These are phyloP conservation scores for Plusia festucae DNA, from an alignment of 2,888 invertebrate species.

Conservation along the genomic window DNA sequence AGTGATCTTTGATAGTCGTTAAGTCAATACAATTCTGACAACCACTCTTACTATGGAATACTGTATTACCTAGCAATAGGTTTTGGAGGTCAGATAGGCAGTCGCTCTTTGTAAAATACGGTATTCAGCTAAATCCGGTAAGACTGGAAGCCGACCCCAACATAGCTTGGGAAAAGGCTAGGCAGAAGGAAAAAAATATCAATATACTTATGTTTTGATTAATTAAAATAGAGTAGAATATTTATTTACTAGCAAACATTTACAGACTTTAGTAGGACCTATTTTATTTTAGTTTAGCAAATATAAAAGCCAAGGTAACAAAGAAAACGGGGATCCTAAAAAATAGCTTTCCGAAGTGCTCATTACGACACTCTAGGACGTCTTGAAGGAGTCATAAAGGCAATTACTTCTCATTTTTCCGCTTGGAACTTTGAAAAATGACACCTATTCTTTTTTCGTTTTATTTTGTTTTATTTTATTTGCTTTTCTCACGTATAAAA, in stretches of 20 bases:
- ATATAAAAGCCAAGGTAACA: slow-evolving; percentile 61
- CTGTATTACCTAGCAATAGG: no score
- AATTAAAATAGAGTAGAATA: no score
- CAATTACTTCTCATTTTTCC: slow-evolving; percentile 71
- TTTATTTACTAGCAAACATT: slow-evolving; percentile 28
- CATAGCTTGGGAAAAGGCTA: no score
- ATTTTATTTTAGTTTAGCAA: slow-evolving; percentile 37
- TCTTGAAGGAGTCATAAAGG: slow-evolving; percentile 71
- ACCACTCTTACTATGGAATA: no score
- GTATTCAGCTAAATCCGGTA: no score
- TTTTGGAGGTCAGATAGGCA: no score
- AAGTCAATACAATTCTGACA: no score
- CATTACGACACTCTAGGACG: slow-evolving; percentile 72
- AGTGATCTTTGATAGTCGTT: no score
- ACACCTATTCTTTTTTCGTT: slow-evolving; percentile 31
- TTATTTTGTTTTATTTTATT: slow-evolving; percentile 29
- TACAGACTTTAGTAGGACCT: slow-evolving; percentile 56
- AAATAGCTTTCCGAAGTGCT: slow-evolving; percentile 71
- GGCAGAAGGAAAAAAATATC: no score
- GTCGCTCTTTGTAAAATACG: no score
- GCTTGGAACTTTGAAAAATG: slow-evolving; percentile 52
- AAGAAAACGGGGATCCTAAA: slow-evolving; percentile 63
- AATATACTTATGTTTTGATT: not conserved
- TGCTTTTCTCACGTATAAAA: slow-evolving; percentile 13
- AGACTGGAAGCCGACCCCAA: no score